Evolutionary conservation across 2,797 vertebrate genomes (phyloP).

Genomic region (Cossypha heuglini): DNA sequence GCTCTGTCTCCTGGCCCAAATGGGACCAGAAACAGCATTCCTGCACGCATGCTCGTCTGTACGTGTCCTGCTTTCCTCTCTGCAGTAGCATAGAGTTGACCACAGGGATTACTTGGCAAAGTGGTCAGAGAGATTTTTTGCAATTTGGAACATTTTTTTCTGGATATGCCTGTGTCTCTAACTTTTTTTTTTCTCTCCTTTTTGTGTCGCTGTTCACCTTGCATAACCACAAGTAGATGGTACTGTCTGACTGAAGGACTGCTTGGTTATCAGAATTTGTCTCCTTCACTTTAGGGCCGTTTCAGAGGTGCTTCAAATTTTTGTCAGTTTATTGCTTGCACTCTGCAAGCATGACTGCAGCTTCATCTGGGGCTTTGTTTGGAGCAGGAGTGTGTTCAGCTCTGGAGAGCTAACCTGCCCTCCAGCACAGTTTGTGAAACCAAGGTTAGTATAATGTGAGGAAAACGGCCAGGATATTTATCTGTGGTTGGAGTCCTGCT

Average conservation of each 20-base stretch:
- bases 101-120: neutral
- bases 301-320: neutral
- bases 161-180: neutral
- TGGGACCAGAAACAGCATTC: neutral
- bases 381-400: neutral
- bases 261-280: neutral
- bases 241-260: neutral
- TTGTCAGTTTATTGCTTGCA: neutral
- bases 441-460: neutral
- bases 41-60: accelerated
- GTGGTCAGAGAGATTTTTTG: neutral
- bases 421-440: neutral
- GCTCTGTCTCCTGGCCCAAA: neutral
- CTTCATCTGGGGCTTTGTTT: neutral
- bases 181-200: neutral
- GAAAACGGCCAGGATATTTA: neutral
- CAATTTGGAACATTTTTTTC: neutral
- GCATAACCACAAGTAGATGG: neutral
- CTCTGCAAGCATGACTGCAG: neutral
- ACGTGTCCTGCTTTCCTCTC: neutral
- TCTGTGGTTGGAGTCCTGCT: neutral
- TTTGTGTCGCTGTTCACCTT: neutral
- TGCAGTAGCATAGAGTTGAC: neutral
- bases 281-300: neutral
- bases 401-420: neutral